Evolutionary conservation across 2,888 invertebrate species (phyloP), one percentile per base, ranked within the genome.

Genomic region (Drosophila borborema): DNA sequence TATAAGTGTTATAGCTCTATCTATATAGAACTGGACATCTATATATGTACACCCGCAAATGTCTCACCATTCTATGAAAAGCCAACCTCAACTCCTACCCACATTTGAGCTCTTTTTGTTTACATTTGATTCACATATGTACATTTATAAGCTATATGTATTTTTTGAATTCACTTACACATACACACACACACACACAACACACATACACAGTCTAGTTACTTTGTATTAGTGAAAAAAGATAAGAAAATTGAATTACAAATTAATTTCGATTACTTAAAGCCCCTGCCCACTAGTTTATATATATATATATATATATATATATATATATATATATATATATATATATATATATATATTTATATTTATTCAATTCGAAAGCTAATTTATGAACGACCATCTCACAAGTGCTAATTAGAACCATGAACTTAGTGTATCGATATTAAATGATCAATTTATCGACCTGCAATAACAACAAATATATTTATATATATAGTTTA

Each of bases 331-430:
- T 23, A 10, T 23, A 23, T 74, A 61, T 66, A 62, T 51, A 34
- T 12, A 12, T 20, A 23, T 28, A 40, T 55, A 28, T 41, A 4
- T 56, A 31, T 43, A 10, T 20, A 5, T 16, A 5, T 20, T 16
- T 16, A 16, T 20, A 18, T 74, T 48, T 64, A 65, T 41, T 59
- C 73, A 67, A 79, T 69, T 71, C 62, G 69, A 61, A 59, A 82
- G 72, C 78, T 74, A 82, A 72, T 70, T 77, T 69, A 80, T 80
- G 86, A 91, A 92, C 89, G 93, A 92, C 93, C 93, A 93, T 93
- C 93, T 93, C 93, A 93, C 92, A 93, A 93, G 93, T 93, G 93
- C 93, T 93, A 92, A 91, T 92, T 92, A 73, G 64, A 72, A 66
- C 28, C 67, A 61, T 72, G 65, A 82, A 77, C 68, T 48, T 43